Evolutionary conservation across 2,113 vertebrate species (phyloP).

Genomic region (Melanocharis versteri): DNA sequence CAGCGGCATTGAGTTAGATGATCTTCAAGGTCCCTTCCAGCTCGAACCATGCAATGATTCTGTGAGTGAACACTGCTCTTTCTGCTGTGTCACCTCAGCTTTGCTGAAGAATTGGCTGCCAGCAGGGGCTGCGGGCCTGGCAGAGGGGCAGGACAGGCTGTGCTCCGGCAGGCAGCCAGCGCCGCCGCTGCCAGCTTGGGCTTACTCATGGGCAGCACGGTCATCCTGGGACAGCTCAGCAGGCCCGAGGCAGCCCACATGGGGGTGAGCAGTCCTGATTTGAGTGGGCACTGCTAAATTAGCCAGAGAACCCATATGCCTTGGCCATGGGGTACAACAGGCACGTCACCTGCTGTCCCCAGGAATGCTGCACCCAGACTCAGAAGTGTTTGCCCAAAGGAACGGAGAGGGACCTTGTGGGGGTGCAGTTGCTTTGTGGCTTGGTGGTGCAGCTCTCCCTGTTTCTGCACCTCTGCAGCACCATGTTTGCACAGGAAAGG

Average conservation of each 20-base stretch:
- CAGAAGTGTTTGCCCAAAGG: background rate
- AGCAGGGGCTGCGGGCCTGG: background rate
- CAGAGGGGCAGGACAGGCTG: background rate
- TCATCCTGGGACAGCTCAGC: background rate
- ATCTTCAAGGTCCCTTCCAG: background rate
- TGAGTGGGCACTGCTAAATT: background rate
- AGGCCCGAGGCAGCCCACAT: rapidly evolving
- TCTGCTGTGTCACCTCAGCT: background rate
- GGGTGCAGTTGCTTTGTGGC: background rate
- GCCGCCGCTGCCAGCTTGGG: background rate
- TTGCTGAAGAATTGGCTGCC: background rate
- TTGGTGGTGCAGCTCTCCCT: background rate
- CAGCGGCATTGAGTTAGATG: background rate
- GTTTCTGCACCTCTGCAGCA: background rate
- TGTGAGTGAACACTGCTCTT: background rate
- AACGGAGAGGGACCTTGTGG: background rate
- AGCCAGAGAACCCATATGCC: rapidly evolving
- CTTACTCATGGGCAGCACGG: background rate
- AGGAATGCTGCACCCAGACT: background rate
- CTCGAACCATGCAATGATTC: rapidly evolving
- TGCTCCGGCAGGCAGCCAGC: background rate
- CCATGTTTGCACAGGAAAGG: rapidly evolving
- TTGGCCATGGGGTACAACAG: background rate
- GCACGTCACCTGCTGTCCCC: background rate
- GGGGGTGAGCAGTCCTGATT: rapidly evolving